Conservation (phyloP, 1,140 invertebrate species). For the Trypoxylus dichotomus region DNA sequence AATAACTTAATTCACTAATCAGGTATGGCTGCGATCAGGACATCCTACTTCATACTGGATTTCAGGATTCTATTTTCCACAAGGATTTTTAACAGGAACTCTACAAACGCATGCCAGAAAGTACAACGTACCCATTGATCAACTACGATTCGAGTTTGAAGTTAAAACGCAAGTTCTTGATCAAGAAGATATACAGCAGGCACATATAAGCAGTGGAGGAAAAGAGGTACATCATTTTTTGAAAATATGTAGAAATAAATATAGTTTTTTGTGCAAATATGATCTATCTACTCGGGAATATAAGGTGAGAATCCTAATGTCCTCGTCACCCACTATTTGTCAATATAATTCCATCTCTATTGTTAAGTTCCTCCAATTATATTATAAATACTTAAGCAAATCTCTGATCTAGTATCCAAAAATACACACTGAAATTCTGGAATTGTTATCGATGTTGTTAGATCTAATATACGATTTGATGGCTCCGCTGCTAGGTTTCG, state of each 20-base stretch:
- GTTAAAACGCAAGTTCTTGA: constrained; percentile 60
- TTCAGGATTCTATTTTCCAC: constrained; percentile 88
- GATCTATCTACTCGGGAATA: no score
- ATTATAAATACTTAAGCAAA: no score
- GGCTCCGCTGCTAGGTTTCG: no score
- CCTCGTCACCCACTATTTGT: no score
- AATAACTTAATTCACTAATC: neutral
- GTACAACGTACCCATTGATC: constrained; percentile 82
- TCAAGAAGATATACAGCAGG: constrained; percentile 67
- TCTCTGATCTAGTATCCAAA: no score
- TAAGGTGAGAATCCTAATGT: no score
- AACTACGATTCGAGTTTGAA: constrained; percentile 77
- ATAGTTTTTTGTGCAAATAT: no score
- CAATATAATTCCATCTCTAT: no score
- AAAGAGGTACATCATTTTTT: constrained; percentile 47
- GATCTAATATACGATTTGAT: no score
- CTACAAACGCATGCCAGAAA: constrained; percentile 84
- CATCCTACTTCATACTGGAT: constrained; percentile 84
- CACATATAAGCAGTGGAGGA: constrained; percentile 52
- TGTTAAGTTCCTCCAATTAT: no score
- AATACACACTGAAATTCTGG: no score
- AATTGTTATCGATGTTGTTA: no score
- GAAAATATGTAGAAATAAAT: neutral
- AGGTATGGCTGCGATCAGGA: constrained; percentile 73
- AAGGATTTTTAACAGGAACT: constrained; percentile 86